These are phyloP conservation scores for Apomyelois bistriatella DNA, from an alignment of 2,888 invertebrate species.

Conservation along the genomic window DNA sequence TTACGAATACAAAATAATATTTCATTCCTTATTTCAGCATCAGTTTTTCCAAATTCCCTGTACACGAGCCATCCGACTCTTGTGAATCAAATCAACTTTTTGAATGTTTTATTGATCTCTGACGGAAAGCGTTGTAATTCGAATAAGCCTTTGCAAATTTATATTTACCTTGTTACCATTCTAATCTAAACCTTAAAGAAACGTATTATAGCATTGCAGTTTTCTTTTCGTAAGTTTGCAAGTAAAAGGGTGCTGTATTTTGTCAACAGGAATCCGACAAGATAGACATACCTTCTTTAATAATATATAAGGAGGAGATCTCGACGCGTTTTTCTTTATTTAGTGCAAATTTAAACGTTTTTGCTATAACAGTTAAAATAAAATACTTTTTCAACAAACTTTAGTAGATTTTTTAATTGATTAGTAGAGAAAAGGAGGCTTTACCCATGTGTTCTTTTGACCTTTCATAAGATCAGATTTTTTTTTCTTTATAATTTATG, in stretches of 20 bases:
- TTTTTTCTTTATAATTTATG: no score
- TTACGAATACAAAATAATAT: no score
- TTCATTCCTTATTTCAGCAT: not conserved
- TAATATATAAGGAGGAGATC: conserved; percentile 39
- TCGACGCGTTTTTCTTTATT: conserved; percentile 33
- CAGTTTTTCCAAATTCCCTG: conserved; percentile 14
- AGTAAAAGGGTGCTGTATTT: conserved; percentile 33
- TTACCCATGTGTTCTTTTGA: no score
- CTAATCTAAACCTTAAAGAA: conserved; percentile 23
- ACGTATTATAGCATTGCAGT: not conserved
- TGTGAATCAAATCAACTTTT: conserved; percentile 57
- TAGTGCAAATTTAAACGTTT: conserved; percentile 14
- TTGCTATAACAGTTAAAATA: not conserved
- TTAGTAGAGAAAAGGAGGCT: no score
- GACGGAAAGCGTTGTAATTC: conserved; percentile 51
- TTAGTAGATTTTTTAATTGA: no score
- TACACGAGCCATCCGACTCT: conserved; percentile 27
- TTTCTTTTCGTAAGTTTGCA: conserved; percentile 15
- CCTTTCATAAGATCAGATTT: no score
- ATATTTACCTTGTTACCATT: not conserved
- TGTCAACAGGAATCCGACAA: conserved; percentile 41
- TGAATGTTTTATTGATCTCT: conserved; percentile 59
- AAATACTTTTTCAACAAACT: no score
- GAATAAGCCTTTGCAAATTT: conserved; percentile 40
- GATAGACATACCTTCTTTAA: conserved; percentile 41